A percentile compares a stretch with the other conserved stretches of the same genome.
These are phyloP conservation scores for Drosophila lacertosa DNA, from an alignment of 1,140 invertebrate species.

Conservation along the genomic window DNA sequence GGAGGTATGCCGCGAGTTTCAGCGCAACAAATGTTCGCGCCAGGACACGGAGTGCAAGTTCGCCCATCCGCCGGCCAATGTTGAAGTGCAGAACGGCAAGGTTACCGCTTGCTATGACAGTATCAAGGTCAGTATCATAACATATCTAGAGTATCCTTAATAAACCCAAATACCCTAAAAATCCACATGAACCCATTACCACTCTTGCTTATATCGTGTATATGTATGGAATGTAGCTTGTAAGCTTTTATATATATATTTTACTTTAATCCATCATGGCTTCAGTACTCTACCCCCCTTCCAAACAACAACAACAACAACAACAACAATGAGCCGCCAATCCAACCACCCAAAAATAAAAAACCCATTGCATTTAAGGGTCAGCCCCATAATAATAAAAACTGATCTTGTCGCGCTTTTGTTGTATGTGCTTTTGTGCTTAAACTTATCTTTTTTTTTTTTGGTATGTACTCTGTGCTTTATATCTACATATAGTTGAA, in stretches of 20 bases:
- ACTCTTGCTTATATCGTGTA: slow-evolving; percentile 60
- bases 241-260: slow-evolving; percentile 62
- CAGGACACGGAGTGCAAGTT: slow-evolving; percentile 99
- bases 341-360: neutral
- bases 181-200: slow-evolving; percentile 16
- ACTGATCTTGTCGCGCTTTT: slow-evolving; percentile 73
- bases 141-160: no score
- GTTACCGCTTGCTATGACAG: slow-evolving; percentile 99
- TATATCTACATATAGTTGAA: slow-evolving; percentile 44
- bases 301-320: neutral
- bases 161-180: neutral
- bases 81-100: slow-evolving; percentile 99
- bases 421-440: slow-evolving; percentile 74
- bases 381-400: slow-evolving; percentile 14
- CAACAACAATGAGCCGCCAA: neutral
- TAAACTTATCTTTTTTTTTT: slow-evolving; percentile 60
- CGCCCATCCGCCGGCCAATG: slow-evolving; percentile 99
- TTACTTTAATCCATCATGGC: slow-evolving; percentile 45
- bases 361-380: slow-evolving; percentile 15
- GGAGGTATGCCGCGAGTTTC: slow-evolving; percentile 99
- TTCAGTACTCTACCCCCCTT: slow-evolving; percentile 25
- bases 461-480: slow-evolving; percentile 64
- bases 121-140: slow-evolving; percentile 95
- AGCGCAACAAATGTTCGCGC: slow-evolving; percentile 99
- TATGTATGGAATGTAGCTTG: slow-evolving; percentile 65